These are phyloP conservation scores for Microtus californicus DNA, from an alignment of 2,797 vertebrate species.

Conservation along the genomic window DNA sequence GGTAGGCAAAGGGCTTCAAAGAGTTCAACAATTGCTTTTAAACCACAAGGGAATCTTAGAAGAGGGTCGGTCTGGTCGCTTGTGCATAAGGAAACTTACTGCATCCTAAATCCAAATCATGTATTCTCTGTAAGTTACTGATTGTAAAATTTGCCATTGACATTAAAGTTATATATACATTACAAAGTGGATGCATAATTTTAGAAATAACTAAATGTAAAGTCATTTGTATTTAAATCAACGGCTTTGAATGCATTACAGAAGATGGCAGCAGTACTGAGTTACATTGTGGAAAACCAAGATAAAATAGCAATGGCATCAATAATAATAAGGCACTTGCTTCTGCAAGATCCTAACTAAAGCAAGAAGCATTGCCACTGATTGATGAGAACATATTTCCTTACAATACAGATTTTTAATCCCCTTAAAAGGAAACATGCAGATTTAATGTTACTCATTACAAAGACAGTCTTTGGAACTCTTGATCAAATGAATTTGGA, in stretches of 20 bases:
- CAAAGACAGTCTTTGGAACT: constrained; percentile 52
- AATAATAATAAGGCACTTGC: not conserved
- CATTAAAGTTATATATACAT: constrained; percentile 32
- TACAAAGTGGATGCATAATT: not conserved
- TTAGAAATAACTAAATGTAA: constrained; percentile 51
- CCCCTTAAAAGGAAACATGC: not conserved
- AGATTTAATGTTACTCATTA: constrained; percentile 53
- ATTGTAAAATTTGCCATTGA: not conserved
- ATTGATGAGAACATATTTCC: constrained; percentile 39
- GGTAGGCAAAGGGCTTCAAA: not conserved
- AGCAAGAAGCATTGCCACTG: not conserved
- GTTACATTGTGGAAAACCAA: not conserved
- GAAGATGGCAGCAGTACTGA: not conserved
- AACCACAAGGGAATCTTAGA: constrained; percentile 7
- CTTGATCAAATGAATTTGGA: constrained; percentile 54
- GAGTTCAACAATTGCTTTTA: constrained; percentile 18
- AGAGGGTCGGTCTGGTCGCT: not conserved
- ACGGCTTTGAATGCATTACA: not conserved
- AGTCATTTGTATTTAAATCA: constrained; percentile 16
- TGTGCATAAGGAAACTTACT: constrained; percentile 17
- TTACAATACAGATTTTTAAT: not conserved
- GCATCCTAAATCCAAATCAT: not conserved
- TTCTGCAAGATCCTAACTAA: constrained; percentile 37
- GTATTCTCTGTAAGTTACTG: not conserved
- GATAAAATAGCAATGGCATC: not conserved